Conservation (phyloP, 2,888 invertebrate species). For the Philonicus albiceps region DNA sequence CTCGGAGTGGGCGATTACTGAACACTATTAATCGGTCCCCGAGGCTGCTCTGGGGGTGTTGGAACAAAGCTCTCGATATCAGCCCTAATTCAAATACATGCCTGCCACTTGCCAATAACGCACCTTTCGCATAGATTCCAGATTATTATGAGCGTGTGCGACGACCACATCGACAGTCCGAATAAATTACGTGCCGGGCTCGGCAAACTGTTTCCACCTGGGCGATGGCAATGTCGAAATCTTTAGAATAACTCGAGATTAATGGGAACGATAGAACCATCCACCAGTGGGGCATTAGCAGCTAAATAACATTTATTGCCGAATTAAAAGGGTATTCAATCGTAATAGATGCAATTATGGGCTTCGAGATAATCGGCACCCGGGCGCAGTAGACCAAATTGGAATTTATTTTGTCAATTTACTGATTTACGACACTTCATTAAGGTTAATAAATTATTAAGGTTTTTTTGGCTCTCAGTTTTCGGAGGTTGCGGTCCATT, state of each 20-base stretch:
- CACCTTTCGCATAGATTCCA: neutral
- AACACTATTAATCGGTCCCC: neutral
- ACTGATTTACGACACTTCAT: neutral
- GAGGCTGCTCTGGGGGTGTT: neutral
- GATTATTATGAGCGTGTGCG: neutral
- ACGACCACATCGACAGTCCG: neutral
- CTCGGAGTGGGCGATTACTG: neutral
- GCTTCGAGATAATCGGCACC: neutral
- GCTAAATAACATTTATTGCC: conserved; percentile 16
- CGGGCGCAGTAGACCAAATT: neutral
- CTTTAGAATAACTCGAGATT: neutral
- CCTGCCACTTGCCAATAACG: neutral
- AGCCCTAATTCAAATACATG: neutral
- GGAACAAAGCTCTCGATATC: neutral
- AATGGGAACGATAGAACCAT: neutral
- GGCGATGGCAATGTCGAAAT: neutral
- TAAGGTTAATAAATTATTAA: neutral
- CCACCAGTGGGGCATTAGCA: neutral
- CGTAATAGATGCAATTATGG: conserved; percentile 11
- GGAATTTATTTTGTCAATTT: neutral
- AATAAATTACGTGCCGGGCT: neutral
- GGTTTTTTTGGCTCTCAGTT: neutral
- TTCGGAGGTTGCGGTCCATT: neutral
- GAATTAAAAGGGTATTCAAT: conserved; percentile 27
- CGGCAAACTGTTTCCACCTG: neutral